Percentiles rank a stretch among this genome's conserved stretches.
These are phyloP conservation scores for Autographa gamma DNA, from an alignment of 2,888 invertebrate species.

Conservation along the genomic window DNA sequence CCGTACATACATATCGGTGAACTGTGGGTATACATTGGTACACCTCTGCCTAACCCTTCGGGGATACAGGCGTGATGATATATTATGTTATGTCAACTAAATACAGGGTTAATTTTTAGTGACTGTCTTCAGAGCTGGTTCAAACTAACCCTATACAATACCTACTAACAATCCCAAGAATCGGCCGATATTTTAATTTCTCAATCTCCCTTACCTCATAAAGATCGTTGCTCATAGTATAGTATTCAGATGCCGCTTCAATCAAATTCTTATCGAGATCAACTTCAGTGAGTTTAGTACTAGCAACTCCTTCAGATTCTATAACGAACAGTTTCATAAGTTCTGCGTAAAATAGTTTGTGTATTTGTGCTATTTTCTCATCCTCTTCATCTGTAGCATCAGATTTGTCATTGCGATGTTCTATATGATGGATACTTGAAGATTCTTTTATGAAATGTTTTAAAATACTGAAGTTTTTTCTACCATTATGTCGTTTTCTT, in stretches of 20 bases:
- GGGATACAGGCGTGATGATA: no score
- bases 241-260: slow-evolving; percentile 81
- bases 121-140: no score
- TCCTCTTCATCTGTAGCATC: slow-evolving; percentile 57
- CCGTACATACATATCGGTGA: no score
- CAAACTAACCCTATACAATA: no score
- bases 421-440: slow-evolving; percentile 29
- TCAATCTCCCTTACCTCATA: slow-evolving; percentile 81
- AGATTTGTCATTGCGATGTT: slow-evolving; percentile 34
- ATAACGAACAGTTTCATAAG: slow-evolving; percentile 81
- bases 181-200: not conserved
- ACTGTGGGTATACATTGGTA: no score
- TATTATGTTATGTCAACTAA: no score
- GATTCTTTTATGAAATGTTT: slow-evolving; percentile 34
- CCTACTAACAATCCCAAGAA: no score
- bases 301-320: slow-evolving; percentile 71
- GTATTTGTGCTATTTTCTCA: slow-evolving; percentile 67
- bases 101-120: no score
- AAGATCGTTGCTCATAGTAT: slow-evolving; percentile 86
- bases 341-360: slow-evolving; percentile 79
- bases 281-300: slow-evolving; percentile 71
- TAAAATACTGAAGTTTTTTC: slow-evolving; percentile 44
- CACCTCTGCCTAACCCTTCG: no score
- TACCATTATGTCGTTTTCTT: slow-evolving; percentile 66
- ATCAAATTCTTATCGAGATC: slow-evolving; percentile 82